phyloP scores from a whole-genome alignment of 2,113 vertebrate genomes.

The Sisor rabdophorus region DNA sequence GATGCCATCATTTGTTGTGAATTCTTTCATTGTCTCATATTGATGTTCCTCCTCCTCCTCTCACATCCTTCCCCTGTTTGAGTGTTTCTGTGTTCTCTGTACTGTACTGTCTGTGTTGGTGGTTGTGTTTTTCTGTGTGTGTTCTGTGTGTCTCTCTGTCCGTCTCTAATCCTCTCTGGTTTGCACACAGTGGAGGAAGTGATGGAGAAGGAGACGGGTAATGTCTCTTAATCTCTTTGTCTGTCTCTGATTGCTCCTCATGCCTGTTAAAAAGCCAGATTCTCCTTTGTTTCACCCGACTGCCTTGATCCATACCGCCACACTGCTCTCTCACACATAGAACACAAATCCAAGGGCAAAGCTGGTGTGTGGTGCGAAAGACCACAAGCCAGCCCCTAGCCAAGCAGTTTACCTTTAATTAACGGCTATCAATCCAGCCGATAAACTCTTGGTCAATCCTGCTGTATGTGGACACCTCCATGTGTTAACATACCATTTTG shows the following conservation, averaged over 20 bases:
- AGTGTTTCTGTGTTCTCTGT: conserved; percentile 49
- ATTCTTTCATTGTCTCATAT: conserved; percentile 35
- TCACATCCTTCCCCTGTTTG: conserved; percentile 43
- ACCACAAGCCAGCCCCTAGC: background rate
- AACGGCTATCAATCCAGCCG: background rate
- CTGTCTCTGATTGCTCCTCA: conserved; percentile 38
- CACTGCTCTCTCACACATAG: conserved; percentile 38
- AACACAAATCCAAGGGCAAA: conserved; percentile 41
- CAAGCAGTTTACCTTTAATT: conserved; percentile 24
- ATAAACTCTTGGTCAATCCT: conserved; percentile 43
- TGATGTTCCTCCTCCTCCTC: conserved; percentile 36
- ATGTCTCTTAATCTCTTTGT: conserved; percentile 47
- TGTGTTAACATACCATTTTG: conserved; percentile 49
- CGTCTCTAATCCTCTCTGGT: conserved; percentile 46
- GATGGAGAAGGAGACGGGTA: conserved; percentile 52
- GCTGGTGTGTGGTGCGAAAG: background rate
- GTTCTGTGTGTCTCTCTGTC: conserved; percentile 39
- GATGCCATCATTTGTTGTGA: conserved; percentile 17
- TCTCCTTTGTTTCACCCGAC: conserved; percentile 27
- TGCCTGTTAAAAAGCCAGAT: conserved; percentile 41
- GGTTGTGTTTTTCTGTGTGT: conserved; percentile 39
- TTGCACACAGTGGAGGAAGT: conserved; percentile 47
- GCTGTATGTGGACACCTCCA: conserved; percentile 51
- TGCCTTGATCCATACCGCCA: conserved; percentile 22
- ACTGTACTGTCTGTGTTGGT: conserved; percentile 40